Percentiles rank a stretch among this genome's conserved stretches.
phyloP scores from a whole-genome alignment of 2,888 invertebrate genomes.

The Cyclophora albipunctata region DNA sequence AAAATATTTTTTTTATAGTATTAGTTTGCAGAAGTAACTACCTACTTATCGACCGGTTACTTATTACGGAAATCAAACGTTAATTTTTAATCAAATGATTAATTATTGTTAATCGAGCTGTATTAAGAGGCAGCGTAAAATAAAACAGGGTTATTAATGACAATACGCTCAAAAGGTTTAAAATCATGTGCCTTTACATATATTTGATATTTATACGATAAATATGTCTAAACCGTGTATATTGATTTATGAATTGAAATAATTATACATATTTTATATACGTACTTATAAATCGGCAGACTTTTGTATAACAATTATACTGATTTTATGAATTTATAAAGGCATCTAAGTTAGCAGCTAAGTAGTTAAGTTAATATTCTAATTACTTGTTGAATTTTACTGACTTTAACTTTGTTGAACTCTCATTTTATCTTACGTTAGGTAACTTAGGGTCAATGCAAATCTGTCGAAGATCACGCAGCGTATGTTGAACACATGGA shows the following conservation, averaged over 20 bases:
- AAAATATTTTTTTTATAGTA: too few relatives aligned
- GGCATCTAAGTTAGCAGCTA: slow-evolving; percentile 26
- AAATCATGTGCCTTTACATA: slow-evolving; percentile 39
- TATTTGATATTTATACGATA: slow-evolving; percentile 26
- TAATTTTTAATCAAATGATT: too few relatives aligned
- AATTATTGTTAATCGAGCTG: too few relatives aligned
- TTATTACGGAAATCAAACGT: too few relatives aligned
- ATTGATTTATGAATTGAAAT: slow-evolving; percentile 24
- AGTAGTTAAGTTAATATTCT: slow-evolving; percentile 23
- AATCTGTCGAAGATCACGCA: slow-evolving; percentile 10
- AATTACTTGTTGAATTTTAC: slow-evolving; percentile 33
- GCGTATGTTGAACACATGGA: too few relatives aligned
- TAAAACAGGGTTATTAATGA: slow-evolving; percentile 59
- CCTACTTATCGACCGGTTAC: too few relatives aligned
- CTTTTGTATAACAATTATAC: too few relatives aligned
- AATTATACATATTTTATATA: slow-evolving; percentile 8
- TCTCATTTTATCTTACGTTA: slow-evolving; percentile 30
- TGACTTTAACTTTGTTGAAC: slow-evolving; percentile 62
- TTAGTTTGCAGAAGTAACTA: too few relatives aligned
- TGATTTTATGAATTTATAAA: background rate
- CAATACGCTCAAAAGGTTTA: slow-evolving; percentile 46
- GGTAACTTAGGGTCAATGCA: slow-evolving; percentile 20
- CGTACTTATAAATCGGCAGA: slow-evolving; percentile 1
- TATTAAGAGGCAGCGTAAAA: slow-evolving; percentile 1
- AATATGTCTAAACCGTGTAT: background rate